Conservation (phyloP, 2,888 invertebrate genomes). For the Proisotoma minuta region DNA sequence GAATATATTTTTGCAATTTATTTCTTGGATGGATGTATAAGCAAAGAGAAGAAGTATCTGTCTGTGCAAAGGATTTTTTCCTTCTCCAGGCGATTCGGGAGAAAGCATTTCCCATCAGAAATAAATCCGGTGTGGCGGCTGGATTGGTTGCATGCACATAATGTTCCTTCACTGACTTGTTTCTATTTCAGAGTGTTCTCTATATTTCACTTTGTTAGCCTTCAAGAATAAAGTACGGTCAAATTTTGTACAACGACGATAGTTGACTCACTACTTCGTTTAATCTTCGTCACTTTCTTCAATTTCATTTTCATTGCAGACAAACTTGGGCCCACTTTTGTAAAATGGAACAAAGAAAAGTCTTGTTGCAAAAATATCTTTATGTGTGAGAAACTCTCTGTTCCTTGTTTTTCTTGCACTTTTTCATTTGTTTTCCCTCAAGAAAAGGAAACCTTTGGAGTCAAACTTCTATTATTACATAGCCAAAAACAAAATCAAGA, state of each 20-base stretch:
- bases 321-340: too few relatives aligned
- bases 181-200: not conserved
- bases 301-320: conserved; percentile 5
- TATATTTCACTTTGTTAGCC: not conserved
- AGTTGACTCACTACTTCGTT: not conserved
- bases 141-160: conserved; percentile 3
- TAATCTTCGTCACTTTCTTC: conserved; percentile 16
- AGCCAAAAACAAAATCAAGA: too few relatives aligned
- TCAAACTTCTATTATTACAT: too few relatives aligned
- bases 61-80: not conserved
- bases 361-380: too few relatives aligned
- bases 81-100: not conserved
- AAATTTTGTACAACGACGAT: not conserved
- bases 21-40: too few relatives aligned
- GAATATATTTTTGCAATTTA: not conserved
- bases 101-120: conserved; percentile 8
- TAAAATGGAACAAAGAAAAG: too few relatives aligned
- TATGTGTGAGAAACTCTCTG: too few relatives aligned
- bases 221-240: not conserved
- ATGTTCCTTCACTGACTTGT: conserved; percentile 2
- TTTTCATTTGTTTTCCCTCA: too few relatives aligned
- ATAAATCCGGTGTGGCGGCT: conserved; percentile 13
- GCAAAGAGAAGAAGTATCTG: too few relatives aligned
- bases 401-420: too few relatives aligned
- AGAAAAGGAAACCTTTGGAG: too few relatives aligned